Percentiles rank a stretch among this genome's conserved stretches.
These are phyloP conservation scores for Pectinophora gossypiella DNA, from an alignment of 1,140 invertebrate genomes.

Conservation along the genomic window DNA sequence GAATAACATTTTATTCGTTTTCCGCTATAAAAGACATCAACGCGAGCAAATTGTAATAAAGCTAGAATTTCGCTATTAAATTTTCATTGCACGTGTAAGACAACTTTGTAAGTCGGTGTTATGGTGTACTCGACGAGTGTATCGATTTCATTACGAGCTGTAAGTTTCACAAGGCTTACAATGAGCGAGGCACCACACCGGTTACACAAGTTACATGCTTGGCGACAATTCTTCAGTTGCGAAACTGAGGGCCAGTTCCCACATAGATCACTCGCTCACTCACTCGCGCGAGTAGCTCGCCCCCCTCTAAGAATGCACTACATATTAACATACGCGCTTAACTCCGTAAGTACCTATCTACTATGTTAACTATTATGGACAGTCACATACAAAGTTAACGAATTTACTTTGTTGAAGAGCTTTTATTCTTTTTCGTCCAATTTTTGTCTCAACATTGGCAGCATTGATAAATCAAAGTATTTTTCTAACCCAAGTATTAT, in stretches of 20 bases:
- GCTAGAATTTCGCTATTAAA: neutral
- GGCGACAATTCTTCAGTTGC: conserved; percentile 21
- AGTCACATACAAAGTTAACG: too few species aligned
- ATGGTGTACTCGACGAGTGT: too few species aligned
- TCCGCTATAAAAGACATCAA: neutral
- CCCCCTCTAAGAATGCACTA: neutral
- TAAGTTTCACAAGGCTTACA: conserved; percentile 9
- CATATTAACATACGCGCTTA: neutral
- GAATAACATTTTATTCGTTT: too few species aligned
- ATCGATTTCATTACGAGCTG: conserved; percentile 8
- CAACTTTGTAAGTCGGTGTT: too few species aligned
- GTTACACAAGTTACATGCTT: conserved; percentile 3
- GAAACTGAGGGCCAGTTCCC: conserved; percentile 18
- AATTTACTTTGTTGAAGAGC: too few species aligned
- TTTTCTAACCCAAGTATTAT: too few species aligned
- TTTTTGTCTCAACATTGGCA: too few species aligned
- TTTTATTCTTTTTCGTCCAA: too few species aligned
- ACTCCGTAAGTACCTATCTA: too few species aligned
- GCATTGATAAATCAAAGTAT: too few species aligned
- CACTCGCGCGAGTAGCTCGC: neutral
- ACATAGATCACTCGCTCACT: conserved; percentile 19
- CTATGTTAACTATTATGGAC: too few species aligned
- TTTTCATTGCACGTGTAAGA: too few species aligned
- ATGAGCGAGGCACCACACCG: conserved; percentile 3
- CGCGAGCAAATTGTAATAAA: neutral